Conservation (phyloP, 2,113 vertebrate species). For the Heliornis fulica region DNA sequence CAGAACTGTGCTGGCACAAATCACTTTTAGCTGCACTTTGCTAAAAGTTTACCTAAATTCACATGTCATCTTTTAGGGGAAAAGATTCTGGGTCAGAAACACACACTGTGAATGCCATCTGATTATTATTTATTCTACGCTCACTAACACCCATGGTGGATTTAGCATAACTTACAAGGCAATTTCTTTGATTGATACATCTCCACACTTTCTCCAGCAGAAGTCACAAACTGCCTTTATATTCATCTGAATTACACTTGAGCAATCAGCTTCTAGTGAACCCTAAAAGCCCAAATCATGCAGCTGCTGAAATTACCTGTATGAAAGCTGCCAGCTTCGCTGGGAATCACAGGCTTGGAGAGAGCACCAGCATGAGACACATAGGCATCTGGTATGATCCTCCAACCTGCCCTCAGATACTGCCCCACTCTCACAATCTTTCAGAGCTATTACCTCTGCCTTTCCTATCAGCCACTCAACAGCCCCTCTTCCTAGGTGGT, state of each 20-base stretch:
- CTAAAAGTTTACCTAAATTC: background rate
- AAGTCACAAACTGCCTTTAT: background rate
- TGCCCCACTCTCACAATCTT: background rate
- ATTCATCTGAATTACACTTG: background rate
- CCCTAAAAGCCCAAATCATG: background rate
- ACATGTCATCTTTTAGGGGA: background rate
- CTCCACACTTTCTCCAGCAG: background rate
- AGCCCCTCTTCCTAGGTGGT: background rate
- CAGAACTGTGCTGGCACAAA: slow-evolving; percentile 21
- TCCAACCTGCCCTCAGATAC: background rate
- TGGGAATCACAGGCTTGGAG: background rate
- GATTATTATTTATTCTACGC: background rate
- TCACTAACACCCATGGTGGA: background rate
- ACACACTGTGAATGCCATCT: background rate
- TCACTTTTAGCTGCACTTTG: background rate
- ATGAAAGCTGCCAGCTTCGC: background rate
- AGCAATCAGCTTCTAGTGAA: background rate
- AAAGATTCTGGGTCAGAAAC: background rate
- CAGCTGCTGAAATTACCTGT: background rate
- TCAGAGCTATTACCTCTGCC: background rate
- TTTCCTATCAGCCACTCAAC: background rate
- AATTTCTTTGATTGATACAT: background rate
- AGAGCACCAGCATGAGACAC: background rate
- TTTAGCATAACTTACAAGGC: background rate
- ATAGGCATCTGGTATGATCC: background rate